Evolutionary conservation across 2,113 vertebrate genomes (phyloP).

Genomic region (Ptyas mucosa): DNA sequence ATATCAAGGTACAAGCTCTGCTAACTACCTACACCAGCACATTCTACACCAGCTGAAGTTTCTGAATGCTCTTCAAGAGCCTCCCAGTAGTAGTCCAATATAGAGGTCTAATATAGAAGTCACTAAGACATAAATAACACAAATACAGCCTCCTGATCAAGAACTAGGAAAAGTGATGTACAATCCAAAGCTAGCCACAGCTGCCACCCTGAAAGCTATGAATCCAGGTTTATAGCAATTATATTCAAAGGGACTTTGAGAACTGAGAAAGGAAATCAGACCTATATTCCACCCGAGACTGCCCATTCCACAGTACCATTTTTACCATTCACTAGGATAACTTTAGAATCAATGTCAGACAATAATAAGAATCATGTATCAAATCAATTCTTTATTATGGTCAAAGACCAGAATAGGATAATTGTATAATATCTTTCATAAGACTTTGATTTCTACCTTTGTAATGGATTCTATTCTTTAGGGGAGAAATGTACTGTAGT

Average conservation of each 20-base stretch:
- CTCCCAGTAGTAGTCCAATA: background rate
- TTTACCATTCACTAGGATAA: background rate
- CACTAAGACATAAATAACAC: background rate
- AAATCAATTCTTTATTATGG: background rate
- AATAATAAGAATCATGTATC: background rate
- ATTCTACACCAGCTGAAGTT: background rate
- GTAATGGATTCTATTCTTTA: background rate
- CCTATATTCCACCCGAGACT: background rate
- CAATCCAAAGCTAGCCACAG: background rate
- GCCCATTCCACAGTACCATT: background rate
- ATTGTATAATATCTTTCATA: background rate
- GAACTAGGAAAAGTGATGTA: background rate
- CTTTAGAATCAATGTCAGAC: background rate
- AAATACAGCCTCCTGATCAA: background rate
- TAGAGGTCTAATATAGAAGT: background rate
- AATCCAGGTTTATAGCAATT: background rate
- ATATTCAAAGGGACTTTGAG: background rate
- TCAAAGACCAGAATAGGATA: background rate
- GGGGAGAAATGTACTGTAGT: background rate
- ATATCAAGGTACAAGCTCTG: background rate
- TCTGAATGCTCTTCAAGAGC: background rate
- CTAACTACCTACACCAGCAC: background rate
- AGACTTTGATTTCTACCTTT: background rate
- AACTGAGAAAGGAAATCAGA: background rate
- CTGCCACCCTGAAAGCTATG: background rate